Base-by-base conservation (phyloP, 2,113 vertebrate species). In the Microcebus lehilahytsara region DNA sequence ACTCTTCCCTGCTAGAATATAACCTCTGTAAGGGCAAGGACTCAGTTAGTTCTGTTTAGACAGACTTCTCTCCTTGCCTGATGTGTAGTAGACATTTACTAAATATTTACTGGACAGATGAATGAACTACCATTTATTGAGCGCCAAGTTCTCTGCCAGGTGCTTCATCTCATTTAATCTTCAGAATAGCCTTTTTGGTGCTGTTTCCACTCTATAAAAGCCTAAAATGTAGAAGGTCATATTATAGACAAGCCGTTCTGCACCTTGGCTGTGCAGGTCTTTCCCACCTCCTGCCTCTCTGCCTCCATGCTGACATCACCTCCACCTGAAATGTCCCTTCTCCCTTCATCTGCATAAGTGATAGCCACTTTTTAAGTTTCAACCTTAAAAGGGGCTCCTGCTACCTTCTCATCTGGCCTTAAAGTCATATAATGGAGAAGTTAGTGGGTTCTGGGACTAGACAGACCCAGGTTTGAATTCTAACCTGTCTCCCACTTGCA, bases 31-130 rank as follows among this genome's bases (percentile, higher is more conserved):
- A 90, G 30, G 34, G n/a, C 34, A 6, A 94, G n/a, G 19, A 46
- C 60, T 60, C 40, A 49, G 32, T 89, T 71, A 37, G 37, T n/a
- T 34, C 40, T 30, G 9, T 58, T 74, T 22, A 77, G 51, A 92
- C 56, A 85, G 69, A 56, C 27, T 80, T 89, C 30, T 86, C 46
- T 58, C 58, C 42, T 84, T 89, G 89, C 34, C 88, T 53, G 81
- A 60, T 69, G 17, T 53, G 42, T 22, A 49, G 78, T 2, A 66
- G 93, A 84, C 71, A 51, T 87, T 94, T 80, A 80, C 34, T 67
- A 72, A 96, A 46, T 79, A 71, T 83, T 67, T 51, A 69, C 37
- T 94, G 88, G 69, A 42, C 62, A 94, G 84, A 85, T 85, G 86
- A 81, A 77, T 81, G 62, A 81, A 87, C 49, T 22, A 95, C n/a